Base-by-base conservation (phyloP, 2,797 vertebrate species). In the Poliocrania exsul region DNA sequence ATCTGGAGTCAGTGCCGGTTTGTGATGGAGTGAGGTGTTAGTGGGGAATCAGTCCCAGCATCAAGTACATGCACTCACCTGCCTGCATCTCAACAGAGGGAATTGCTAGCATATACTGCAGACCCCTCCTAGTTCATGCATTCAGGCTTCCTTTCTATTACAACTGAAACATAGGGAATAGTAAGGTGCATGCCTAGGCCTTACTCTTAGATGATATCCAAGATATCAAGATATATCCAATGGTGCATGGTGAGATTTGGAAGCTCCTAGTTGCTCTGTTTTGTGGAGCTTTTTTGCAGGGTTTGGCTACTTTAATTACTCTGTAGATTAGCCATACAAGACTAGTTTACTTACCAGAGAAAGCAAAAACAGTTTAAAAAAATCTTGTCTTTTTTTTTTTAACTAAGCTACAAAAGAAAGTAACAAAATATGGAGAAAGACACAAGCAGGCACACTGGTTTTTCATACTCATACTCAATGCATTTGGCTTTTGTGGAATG, bases 1-100 rank as follows among this genome's bases (percentile, higher is more conserved):
- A 10, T 54, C 33, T n/a, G 26, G 5, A 44, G 12, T 53, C 17
- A 47, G 13, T 19, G 29, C 7, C 3, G 5, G 6, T 44, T 78
- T 78, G 65, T 62, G 8, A 17, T 44, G 29, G 9, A 50, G 16
- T 10, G 29, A 69, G 28, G 7, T 26, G 15, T 4, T 50, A 7
- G 8, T 38, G 33, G 9, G 15, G 26, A 78, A 31, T 24, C 11
- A 28, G 18, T 51, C 33, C n/a, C 40, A 69, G 17, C 7, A 47
- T 5, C 15, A 61, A 38, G 14, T 11, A 49, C 2, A 2, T 9
- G 33, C 13, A 9, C 47, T 4, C 21, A 44, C 3, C 4, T 10
- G 1, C 21, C 31, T 79, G 6, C 74, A 88, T 17, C 21, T 7
- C 15, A n/a, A 2, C 19, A 58, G 19, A 4, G 9, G 8, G 1